Evolutionary conservation across 1,140 invertebrate genomes (phyloP), one percentile per base, ranked within the genome.

Genomic region (Microplitis demolitor): DNA sequence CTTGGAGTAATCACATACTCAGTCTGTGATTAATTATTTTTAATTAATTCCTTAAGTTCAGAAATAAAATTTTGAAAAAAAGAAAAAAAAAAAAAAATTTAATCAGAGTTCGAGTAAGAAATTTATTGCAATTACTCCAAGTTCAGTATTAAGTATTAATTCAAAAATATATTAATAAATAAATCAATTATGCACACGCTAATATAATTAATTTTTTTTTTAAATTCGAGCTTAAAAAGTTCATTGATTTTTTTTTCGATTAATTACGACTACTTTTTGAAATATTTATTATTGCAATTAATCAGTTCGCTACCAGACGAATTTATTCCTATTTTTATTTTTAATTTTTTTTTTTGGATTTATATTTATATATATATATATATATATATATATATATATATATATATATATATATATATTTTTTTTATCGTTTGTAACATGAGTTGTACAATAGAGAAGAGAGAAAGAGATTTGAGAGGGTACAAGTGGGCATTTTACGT

Each of bases 391-490:
- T 72, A 69, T 72, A 50, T 75, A 45, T 45, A 45, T 63, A 63
- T 14, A 16, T 62, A 71, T 74, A 51, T 67, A 73, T 72, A 69
- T 72, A 50, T 75, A 45, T 45, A 45, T 69, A n/a, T 76, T 39
- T 61, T 72, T 24, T 24, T 24, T 24, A 24, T 77, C 63, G 62
- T 76, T 74, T 76, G 77, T 80, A 79, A 79, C 76, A 78, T 74
- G 73, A 80, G 73, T 71, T 78, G 63, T 60, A 60, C 58, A 78
- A 74, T 79, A 78, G 75, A 77, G 77, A 77, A 77, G 75, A 56
- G 66, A 77, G 71, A 74, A 77, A 78, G 75, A 72, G 77, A 80
- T 60, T 79, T 72, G 56, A 79, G 77, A 78, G 72, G 77, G 73
- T 24, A 24, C 24, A 24, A 24, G 24, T 24, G 24, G 24, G 24